These are phyloP conservation scores for Yponomeuta evonymella DNA, from an alignment of 2,888 invertebrate species.

Conservation along the genomic window DNA sequence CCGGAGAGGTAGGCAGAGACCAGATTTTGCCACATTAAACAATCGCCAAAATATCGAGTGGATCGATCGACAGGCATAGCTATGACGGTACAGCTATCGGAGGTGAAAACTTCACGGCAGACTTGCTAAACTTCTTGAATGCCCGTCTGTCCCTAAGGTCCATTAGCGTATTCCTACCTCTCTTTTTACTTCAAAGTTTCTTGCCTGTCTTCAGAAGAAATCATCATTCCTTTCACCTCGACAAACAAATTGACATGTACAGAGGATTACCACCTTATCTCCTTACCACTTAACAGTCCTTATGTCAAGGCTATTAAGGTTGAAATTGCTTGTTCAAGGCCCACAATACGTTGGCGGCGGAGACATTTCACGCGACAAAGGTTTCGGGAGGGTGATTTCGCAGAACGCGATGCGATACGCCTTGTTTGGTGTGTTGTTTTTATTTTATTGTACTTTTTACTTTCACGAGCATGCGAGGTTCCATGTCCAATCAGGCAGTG, in stretches of 20 bases:
- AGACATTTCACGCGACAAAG: conserved; percentile 10
- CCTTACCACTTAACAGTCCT: not conserved
- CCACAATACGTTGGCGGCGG: not conserved
- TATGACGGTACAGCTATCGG: no score
- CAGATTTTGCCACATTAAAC: no score
- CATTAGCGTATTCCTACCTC: not conserved
- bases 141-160: not conserved
- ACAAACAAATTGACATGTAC: conserved; percentile 12
- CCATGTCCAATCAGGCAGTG: conserved; percentile 36
- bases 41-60: no score
- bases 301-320: not conserved
- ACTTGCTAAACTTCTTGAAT: not conserved
- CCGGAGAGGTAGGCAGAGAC: no score
- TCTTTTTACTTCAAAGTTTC: not conserved
- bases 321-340: not conserved
- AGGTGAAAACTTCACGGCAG: not conserved
- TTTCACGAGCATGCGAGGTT: conserved; percentile 50
- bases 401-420: conserved; percentile 32
- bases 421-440: conserved; percentile 39
- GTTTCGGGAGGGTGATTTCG: conserved; percentile 7
- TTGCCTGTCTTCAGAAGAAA: not conserved
- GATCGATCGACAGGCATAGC: no score
- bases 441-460: conserved; percentile 30
- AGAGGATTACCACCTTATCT: not conserved
- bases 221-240: not conserved